Base-by-base conservation (phyloP, 1,140 invertebrate species). In the Pararge aegeria region DNA sequence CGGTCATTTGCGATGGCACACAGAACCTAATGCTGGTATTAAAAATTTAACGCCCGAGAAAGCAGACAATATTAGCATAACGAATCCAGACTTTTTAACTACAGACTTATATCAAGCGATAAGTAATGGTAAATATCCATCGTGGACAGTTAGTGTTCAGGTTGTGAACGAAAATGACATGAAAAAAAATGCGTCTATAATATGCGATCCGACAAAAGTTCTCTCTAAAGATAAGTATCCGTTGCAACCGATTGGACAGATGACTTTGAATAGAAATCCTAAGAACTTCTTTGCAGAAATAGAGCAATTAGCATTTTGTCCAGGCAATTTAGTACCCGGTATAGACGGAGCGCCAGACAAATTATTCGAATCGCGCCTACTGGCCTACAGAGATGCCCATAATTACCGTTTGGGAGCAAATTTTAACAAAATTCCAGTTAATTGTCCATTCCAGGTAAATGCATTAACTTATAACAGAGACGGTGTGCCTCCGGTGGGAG, bases 231-330 rank as follows among this genome's bases (percentile, higher is more conserved):
- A 90, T 6, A 94, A 96, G 18, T 98, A 90, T 89, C 97, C 97
- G 1, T 83, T 98, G 30, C 95, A 96, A 54, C 94, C 93, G 0
- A 94, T 98, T 1, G 97, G 97, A 1, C 93, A 94, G 80, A 85
- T 98, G 52, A 95, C 96, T 0, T 90, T 98, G 13, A 94, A 97
- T 74, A 92, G 93, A 64, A 97, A 97, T 82, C 95, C 96, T 1
- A 92, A 91, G 16, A 98, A 97, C 82, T 97, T 97, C 78, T 97
- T 96, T 82, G 92, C 95, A 24, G 95, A 97, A 78, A 93, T 98
- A 12, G 97, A 98, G 80, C 97, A 98, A 89, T 75, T 96, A 21
- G 97, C 96, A 4, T 98, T 97, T 74, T 94, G 92, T 76, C 97
- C 97, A 5, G 93, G 95, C 20, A 95, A 97, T 84, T 89, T 98